phyloP scores from a whole-genome alignment of 2,797 vertebrate genomes.

The Dermochelys coriacea region DNA sequence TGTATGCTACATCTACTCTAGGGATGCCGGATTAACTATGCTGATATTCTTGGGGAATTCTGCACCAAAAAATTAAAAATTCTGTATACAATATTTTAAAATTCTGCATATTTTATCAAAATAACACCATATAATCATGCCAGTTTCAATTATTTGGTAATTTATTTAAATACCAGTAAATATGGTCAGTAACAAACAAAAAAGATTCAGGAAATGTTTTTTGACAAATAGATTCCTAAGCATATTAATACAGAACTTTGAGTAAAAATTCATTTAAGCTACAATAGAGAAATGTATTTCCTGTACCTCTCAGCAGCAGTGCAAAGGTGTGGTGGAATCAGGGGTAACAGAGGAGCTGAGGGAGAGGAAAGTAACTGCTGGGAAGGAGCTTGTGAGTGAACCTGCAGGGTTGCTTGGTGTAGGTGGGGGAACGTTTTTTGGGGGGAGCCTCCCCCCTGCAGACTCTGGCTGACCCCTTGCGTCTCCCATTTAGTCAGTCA shows the following conservation, averaged over 20 bases:
- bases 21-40: not conserved
- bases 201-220: not conserved
- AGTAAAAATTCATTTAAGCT: not conserved
- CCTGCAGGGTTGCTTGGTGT: not conserved
- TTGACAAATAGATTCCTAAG: not conserved
- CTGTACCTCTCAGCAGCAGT: not conserved
- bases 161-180: not conserved
- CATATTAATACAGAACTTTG: not conserved
- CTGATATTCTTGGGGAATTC: not conserved
- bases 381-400: not conserved
- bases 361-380: not conserved
- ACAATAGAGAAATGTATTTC: not conserved
- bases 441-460: not conserved
- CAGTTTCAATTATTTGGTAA: not conserved
- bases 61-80: not conserved
- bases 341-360: not conserved
- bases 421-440: not conserved
- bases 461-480: not conserved
- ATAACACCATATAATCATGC: not conserved
- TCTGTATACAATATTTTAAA: not conserved
- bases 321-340: not conserved
- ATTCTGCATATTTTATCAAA: not conserved
- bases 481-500: not conserved
- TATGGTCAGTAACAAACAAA: not conserved
- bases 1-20: not conserved